Evolutionary conservation across 30 jellyfish, hydroid and myxozoan genomes (phyloP).

Genomic region (Cassiopea andromeda): DNA sequence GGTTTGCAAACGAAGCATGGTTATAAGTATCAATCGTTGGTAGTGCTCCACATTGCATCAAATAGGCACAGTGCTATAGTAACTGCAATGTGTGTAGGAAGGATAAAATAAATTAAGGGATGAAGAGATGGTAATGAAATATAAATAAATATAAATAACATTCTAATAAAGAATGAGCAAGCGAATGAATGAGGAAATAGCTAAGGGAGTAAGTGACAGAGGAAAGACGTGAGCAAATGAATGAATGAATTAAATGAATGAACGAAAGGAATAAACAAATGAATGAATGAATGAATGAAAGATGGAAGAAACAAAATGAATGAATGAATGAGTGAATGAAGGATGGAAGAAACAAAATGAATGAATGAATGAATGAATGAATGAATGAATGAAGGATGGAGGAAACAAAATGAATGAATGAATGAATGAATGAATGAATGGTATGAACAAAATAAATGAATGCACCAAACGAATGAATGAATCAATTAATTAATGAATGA

Average conservation of each 20-base stretch:
- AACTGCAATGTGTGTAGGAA: too few species aligned
- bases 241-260: neutral
- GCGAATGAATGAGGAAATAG: neutral
- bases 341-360: neutral
- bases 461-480: neutral
- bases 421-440: constrained; percentile 14
- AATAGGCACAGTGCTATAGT: too few species aligned
- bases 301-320: neutral
- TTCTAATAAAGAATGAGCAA: neutral
- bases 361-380: neutral
- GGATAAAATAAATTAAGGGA: too few species aligned
- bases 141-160: neutral
- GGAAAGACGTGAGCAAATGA: neutral
- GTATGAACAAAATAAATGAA: neutral
- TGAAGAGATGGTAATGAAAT: neutral
- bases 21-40: too few species aligned
- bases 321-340: neutral
- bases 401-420: neutral
- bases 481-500: neutral
- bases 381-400: neutral
- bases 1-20: too few species aligned
- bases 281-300: neutral
- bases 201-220: too few species aligned
- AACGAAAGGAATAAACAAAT: neutral
- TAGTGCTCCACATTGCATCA: too few species aligned